Evolutionary conservation across 2,797 vertebrate genomes (phyloP), one percentile per base, ranked within the genome.

Genomic region (Hemitrygon akajei): DNA sequence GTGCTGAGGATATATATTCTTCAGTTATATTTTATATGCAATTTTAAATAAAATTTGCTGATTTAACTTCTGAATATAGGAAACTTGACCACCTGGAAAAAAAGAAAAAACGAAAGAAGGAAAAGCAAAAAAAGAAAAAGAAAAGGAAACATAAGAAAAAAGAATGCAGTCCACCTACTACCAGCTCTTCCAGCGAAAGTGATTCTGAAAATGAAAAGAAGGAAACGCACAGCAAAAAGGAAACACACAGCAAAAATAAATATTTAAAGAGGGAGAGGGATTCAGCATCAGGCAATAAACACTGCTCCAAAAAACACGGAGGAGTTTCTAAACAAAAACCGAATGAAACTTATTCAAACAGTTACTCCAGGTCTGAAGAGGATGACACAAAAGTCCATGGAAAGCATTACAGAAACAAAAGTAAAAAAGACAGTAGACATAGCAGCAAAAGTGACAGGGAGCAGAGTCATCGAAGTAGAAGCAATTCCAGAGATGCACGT

Each of bases 81-180:
- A 99, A 99, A 96, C 96, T 99, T 20, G 99, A 99, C 95, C 98
- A 97, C 79, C 97, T 99, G 82, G 98, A 99, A 94, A 98, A 98
- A 95, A 96, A 98, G 95, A 98, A 97, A 94, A 97, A 96, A 94
- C 96, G 97, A 94, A 97, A 97, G 95, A 98, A 97, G 95, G 97
- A 97, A 94, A 97, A 97, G 95, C 97, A 96, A 94, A 95, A 96
- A 94, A 97, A 97, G 94, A 98, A 99, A 96, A 96, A 97, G 94
- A 98, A 99, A 96, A 96, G 94, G 95, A 97, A 97, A 95, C 96
- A 96, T 93, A 97, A 96, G 92, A 98, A 98, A 94, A 97, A 96
- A 95, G 95, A 6, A 40, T 96, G 95, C 0, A 96, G 95, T 0
- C 95, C 97, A 25, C 96, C 96, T 94, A 97, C 97, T 22, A 96